Percentiles rank a stretch among this genome's conserved stretches.
phyloP scores from a whole-genome alignment of 2,797 vertebrate genomes.

The Micropoecilia bifurca region DNA sequence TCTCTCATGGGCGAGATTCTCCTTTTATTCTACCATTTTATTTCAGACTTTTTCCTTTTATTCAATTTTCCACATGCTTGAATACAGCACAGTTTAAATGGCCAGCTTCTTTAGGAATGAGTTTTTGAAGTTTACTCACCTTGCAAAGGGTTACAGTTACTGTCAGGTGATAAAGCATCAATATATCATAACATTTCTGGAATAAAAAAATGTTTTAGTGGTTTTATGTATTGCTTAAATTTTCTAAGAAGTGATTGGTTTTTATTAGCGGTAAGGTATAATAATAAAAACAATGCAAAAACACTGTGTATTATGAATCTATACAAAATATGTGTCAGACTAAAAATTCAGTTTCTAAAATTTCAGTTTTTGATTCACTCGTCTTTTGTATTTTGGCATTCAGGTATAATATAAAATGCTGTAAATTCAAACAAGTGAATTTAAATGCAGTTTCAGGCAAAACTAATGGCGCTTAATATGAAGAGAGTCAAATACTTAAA shows the following conservation, averaged over 20 bases:
- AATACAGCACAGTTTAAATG: background rate
- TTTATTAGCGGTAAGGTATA: background rate
- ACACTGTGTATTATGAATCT: background rate
- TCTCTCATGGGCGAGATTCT: background rate
- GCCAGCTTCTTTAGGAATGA: background rate
- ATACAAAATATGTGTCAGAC: background rate
- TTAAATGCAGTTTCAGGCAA: constrained; percentile 15
- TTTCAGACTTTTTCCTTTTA: background rate
- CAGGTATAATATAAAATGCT: constrained; percentile 69
- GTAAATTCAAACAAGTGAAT: constrained; percentile 48
- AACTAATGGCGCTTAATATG: background rate
- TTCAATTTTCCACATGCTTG: background rate
- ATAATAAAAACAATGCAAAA: background rate
- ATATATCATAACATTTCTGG: background rate
- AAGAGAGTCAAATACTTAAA: background rate
- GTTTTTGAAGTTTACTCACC: background rate
- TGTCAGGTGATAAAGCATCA: background rate
- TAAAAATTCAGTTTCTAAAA: too few species aligned
- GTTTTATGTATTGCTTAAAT: background rate
- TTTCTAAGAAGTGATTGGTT: background rate
- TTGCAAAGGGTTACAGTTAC: background rate
- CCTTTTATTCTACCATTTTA: background rate
- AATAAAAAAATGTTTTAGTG: background rate
- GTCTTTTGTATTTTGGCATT: constrained; percentile 71
- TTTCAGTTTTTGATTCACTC: background rate